These are phyloP conservation scores for Uromys caudimaculatus DNA, from an alignment of 2,797 vertebrate species.

Conservation along the genomic window DNA sequence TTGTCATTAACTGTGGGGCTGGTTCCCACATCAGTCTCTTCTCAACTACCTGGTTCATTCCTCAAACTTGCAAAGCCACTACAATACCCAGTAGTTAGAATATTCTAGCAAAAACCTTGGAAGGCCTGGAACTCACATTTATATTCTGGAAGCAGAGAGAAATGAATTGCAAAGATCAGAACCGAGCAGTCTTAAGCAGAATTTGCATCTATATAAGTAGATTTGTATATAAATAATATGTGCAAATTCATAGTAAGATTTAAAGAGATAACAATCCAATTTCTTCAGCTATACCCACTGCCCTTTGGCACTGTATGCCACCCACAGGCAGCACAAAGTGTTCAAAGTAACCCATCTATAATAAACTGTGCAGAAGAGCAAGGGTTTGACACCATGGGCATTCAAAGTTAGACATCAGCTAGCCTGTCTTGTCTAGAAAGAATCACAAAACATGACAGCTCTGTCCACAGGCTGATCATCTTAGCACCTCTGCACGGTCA, in stretches of 20 bases:
- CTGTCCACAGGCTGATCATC: background rate
- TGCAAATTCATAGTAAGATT: background rate
- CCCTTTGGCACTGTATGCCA: background rate
- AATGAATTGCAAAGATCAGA: background rate
- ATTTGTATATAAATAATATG: background rate
- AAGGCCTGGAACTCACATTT: background rate
- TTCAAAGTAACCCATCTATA: background rate
- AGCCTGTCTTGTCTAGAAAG: background rate
- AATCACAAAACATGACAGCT: background rate
- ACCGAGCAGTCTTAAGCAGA: background rate
- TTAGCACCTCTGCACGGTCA: background rate
- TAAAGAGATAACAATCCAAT: background rate
- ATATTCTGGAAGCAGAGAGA: background rate
- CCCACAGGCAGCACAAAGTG: accelerated
- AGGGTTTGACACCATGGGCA: background rate
- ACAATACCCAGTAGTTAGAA: background rate
- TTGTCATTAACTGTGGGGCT: background rate
- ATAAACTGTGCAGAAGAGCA: background rate
- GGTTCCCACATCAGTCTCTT: background rate
- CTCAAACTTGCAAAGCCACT: background rate
- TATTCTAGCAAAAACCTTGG: background rate
- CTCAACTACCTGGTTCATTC: background rate
- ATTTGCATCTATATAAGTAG: background rate
- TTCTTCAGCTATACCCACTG: background rate
- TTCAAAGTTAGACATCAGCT: background rate